Evolutionary conservation across 2,113 vertebrate genomes (phyloP), one percentile per base, ranked within the genome.

Genomic region (Lota lota): DNA sequence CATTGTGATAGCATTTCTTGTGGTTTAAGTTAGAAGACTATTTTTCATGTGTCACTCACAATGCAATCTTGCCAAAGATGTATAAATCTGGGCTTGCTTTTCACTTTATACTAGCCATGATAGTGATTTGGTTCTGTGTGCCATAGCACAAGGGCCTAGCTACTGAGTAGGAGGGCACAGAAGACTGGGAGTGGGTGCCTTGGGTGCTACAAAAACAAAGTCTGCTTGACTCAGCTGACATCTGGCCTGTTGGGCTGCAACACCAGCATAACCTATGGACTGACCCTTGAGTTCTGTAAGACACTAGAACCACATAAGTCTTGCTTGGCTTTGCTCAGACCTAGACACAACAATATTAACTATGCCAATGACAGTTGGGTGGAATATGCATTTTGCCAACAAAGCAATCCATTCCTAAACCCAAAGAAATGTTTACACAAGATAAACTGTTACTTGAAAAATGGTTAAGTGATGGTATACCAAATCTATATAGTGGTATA

Each of bases 141-240:
- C 18, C 20, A 54, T n/a, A 16, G 33, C 40, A 63, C 28, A 20
- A 15, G 3, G 20, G 56, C 18, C 18, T 24, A 54, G 33, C 59
- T 51, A n/a, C 47, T 22, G 74, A 47, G 28, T 58, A 21, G 53
- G 70, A 71, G 47, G 21, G 67, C 64, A 51, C 22, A 36, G 70
- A 79, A 64, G 79, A 72, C 61, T 28, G 68, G 69, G 53, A 61
- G 47, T 6, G 69, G 67, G 51, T 64, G 57, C 66, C 67, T 71
- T 58, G 40, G 8, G 64, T 14, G 28, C 56, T 11, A 8, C 20
- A 12, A 33, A 24, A 64, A 67, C 63, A 73, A 76, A 66, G 59
- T 47, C 54, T 61, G 67, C 57, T 51, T 58, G 58, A 61, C 57
- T 64, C 16, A 28, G 22, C 57, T 22, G 18, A 59, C 50, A 50